Base-by-base conservation (phyloP, 35 echinoderm and acorn worm genomes). In the Nesometra sesokonis region DNA sequence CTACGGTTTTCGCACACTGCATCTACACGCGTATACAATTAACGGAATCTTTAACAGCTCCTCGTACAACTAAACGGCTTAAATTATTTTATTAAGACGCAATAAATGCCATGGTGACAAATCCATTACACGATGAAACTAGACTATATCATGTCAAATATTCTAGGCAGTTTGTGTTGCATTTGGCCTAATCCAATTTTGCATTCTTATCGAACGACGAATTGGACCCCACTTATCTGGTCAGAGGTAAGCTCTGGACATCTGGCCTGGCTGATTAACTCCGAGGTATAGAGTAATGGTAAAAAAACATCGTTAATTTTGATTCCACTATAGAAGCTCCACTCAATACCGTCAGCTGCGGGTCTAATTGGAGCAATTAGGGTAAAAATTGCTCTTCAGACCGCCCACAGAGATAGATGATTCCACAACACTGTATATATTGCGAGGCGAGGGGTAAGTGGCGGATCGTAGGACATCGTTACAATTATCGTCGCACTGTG, bases 1-100 rank as follows among this genome's bases (percentile, higher is more conserved):
- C 0, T 67, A 67, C 52, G 52, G 52, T 9, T 43, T 43, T 43
- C 38, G 38, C 38, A 43, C 23, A 67, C 52, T 67, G 52, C 7
- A 67, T 67, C 7, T 67, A 9, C 21, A 67, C 8, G 21, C 52
- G 52, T 27, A 15, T 67, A 17, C 11, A 67, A 67, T 67, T 67
- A 27, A 67, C 52, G 11, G 52, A 15, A 67, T 67, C 52, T 67
- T 43, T 67, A 67, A 67, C 52, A 67, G 52, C 52, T 19, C 38
- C 9, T 67, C 52, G 7, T 67, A 67, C 52, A 67, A 67, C 52
- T 67, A 67, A 67, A 67, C 52, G 52, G 52, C 52, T 67, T 67
- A 67, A 67, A 67, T 67, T 67, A 67, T 67, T 67, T 67, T 67
- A 67, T 67, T 67, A 67, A 67, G 52, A 67, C 52, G 52, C 52